Conservation (phyloP, 2,797 vertebrate species). For the Ctenosaura bakeri region DNA sequence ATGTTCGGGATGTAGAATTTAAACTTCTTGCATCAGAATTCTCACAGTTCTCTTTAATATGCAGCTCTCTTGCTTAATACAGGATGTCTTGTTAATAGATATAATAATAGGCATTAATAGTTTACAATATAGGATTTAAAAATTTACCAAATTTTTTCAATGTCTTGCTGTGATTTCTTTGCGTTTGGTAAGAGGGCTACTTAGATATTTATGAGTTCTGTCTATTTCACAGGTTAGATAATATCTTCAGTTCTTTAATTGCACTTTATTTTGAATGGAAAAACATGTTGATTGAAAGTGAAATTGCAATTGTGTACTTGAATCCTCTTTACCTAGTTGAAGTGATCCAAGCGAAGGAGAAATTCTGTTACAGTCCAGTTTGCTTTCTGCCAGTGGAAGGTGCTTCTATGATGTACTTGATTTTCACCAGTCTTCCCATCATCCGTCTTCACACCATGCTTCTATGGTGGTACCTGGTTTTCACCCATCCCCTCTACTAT, state of each 20-base stretch:
- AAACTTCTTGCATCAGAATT: constrained; percentile 5
- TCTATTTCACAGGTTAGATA: neutral
- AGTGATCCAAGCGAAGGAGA: neutral
- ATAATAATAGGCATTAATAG: constrained; percentile 5
- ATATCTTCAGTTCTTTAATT: neutral
- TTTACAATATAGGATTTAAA: constrained; percentile 36
- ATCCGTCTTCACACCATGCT: no score
- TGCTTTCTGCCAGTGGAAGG: neutral
- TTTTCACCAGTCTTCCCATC: no score
- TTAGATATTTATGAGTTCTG: neutral
- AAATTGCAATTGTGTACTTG: neutral
- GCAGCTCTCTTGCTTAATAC: constrained; percentile 46
- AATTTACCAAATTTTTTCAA: neutral
- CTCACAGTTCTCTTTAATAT: constrained; percentile 51
- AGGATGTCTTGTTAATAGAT: constrained; percentile 33
- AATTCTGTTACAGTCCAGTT: neutral
- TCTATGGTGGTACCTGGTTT: neutral
- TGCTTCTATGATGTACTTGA: neutral
- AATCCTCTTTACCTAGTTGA: neutral
- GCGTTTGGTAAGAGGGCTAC: neutral
- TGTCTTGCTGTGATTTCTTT: neutral
- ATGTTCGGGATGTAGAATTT: constrained; percentile 9
- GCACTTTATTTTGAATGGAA: neutral
- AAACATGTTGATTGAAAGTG: neutral
- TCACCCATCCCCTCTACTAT: neutral